Base-by-base conservation (phyloP, 2,888 invertebrate species). In the Podotricha telesiphe region DNA sequence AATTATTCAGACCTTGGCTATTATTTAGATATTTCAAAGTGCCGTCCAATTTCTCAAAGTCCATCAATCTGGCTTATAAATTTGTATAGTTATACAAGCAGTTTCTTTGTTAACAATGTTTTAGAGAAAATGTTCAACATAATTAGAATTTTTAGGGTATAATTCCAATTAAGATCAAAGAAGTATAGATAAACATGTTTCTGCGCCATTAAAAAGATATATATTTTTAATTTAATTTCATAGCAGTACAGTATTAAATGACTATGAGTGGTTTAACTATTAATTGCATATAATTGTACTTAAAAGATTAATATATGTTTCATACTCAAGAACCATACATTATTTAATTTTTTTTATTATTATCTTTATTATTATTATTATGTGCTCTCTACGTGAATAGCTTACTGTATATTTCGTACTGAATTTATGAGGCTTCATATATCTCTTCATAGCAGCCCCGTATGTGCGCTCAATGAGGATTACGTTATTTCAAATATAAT, bases 1-100 rank as follows among this genome's bases (percentile, higher is more conserved):
- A 67, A 70, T 70, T 67, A 70, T 70, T 70, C 63, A 62, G 58
- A 10, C 58, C 45, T 67, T 61, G 53, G 53, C 50, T 53, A 61
- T 67, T 62, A 51, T 37, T 61, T 53, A 53, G 61, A 53, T 61
- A 67, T 67, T 67, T 45, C 34, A 53, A 59, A 50, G 51, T 51
- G 34, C 19, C 42, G n/a, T 37, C 58, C 22, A 45, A 56, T 65
- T 50, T 59, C 22, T 22, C 6, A 55, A 55, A 17, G 55, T 17
- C 34, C 55, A 51, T 59, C 45, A 17, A 22, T 22, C 6, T 45
- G 20, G n/a, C 40, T 42, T 20, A 58, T n/a, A 58, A 58, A 17
- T 53, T 53, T 53, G 17, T 10, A n/a, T 42, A 58, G 20, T 22
- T 58, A n/a, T 42, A 37, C 4, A 45, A 42, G 20, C n/a, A 59